Percentiles rank a stretch among this genome's conserved stretches.
Evolutionary conservation across 2,113 vertebrate genomes (phyloP).

Genomic region (Morphnarchus princeps): DNA sequence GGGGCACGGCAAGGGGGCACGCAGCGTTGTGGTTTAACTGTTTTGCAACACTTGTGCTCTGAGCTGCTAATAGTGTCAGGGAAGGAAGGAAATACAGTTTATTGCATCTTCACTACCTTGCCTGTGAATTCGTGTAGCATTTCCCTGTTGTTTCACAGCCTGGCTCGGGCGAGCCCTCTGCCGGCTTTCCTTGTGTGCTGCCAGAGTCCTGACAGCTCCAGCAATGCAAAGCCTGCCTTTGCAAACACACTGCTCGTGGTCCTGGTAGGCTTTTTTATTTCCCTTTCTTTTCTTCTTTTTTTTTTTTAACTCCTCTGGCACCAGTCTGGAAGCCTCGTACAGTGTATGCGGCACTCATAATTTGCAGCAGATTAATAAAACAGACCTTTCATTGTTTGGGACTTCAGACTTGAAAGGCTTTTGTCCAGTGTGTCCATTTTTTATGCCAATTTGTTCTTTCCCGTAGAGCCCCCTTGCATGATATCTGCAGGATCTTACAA

Average conservation of each 20-base stretch:
- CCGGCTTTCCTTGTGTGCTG: neutral
- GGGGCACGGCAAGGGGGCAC: neutral
- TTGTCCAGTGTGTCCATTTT: neutral
- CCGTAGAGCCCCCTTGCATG: neutral
- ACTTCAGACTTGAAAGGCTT: neutral
- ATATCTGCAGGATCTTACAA: neutral
- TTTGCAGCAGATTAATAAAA: slow-evolving; percentile 11
- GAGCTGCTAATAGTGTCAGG: neutral
- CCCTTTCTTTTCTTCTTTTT: too few species aligned
- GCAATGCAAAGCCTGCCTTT: neutral
- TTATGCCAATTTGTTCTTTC: neutral
- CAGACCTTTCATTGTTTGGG: slow-evolving; percentile 3
- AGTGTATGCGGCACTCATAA: neutral
- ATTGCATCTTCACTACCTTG: neutral
- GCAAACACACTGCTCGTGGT: neutral
- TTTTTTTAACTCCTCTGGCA: neutral
- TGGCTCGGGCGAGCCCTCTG: slow-evolving; percentile 14
- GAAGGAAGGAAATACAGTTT: neutral
- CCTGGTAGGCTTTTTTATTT: neutral
- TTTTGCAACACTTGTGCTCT: neutral
- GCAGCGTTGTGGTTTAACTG: neutral
- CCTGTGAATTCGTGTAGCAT: rapidly evolving
- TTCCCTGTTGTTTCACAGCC: too few species aligned
- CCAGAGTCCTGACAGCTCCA: neutral
- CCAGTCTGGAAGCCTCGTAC: neutral